Conservation (phyloP, 1,140 invertebrate species). For the Formica exsecta region DNA sequence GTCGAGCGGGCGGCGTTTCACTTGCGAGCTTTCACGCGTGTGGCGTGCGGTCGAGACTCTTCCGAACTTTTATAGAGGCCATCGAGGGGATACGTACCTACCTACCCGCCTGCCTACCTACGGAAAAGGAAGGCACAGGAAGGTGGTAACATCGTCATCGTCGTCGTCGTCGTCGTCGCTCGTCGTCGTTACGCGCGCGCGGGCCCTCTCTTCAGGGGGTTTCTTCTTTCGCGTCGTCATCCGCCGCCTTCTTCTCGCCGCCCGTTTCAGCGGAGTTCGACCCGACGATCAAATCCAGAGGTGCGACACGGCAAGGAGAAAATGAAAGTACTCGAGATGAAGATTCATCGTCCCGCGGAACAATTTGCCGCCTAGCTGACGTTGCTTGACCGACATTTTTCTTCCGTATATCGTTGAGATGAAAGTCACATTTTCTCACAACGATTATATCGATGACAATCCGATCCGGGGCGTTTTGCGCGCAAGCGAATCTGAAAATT, state of each 20-base stretch:
- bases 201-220: constrained; percentile 8
- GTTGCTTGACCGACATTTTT: constrained; percentile 39
- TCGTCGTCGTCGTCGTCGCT: background rate
- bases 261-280: background rate
- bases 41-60: constrained; percentile 54
- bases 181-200: constrained; percentile 1
- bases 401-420: constrained; percentile 8
- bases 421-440: constrained; percentile 11
- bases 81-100: constrained; percentile 38
- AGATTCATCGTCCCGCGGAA: constrained; percentile 58
- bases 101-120: background rate
- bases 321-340: constrained; percentile 57
- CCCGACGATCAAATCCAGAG: constrained; percentile 8
- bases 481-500: no score
- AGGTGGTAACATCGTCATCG: background rate
- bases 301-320: constrained; percentile 39
- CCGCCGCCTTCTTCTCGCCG: background rate
- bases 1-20: constrained; percentile 51
- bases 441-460: constrained; percentile 13
- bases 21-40: constrained; percentile 62
- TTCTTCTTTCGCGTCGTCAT: constrained; percentile 26
- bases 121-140: constrained; percentile 63
- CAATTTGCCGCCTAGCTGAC: constrained; percentile 24
- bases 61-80: constrained; percentile 64
- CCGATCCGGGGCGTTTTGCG: background rate